Evolutionary conservation across 92 coral and sea anemone genomes (phyloP).

Genomic region (Actinernus sp.): DNA sequence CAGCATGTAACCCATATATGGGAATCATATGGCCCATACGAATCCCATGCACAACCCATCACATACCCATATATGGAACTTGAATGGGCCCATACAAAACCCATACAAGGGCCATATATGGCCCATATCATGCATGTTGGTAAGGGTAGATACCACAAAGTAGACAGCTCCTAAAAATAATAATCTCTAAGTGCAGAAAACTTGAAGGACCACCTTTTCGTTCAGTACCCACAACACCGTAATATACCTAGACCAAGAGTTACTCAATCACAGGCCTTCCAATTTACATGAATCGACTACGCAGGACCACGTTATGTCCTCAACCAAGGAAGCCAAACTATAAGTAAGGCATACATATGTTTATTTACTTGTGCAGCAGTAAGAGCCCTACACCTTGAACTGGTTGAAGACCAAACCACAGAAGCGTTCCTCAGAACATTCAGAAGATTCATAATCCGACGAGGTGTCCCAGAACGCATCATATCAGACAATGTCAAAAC

Average conservation of each 20-base stretch:
- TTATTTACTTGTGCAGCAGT: slow-evolving; percentile 48
- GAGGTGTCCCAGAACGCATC: slow-evolving; percentile 46
- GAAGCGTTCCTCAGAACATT: slow-evolving; percentile 41
- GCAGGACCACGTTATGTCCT: slow-evolving; percentile 55
- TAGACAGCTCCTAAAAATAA: slow-evolving; percentile 27
- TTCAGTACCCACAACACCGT: slow-evolving; percentile 36
- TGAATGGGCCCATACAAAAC: too few species aligned
- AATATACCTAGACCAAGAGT: slow-evolving; percentile 50
- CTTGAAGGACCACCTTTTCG: too few species aligned
- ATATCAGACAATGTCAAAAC: slow-evolving; percentile 58
- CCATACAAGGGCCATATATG: too few species aligned
- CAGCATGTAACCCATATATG: too few species aligned
- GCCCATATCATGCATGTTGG: too few species aligned
- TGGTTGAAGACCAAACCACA: slow-evolving; percentile 46
- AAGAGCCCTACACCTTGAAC: slow-evolving; percentile 53
- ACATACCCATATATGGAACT: too few species aligned
- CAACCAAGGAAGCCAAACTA: slow-evolving; percentile 12
- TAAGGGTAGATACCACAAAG: slow-evolving; percentile 70
- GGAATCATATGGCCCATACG: too few species aligned
- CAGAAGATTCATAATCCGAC: slow-evolving; percentile 31
- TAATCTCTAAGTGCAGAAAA: slow-evolving; percentile 29
- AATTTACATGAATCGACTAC: slow-evolving; percentile 54
- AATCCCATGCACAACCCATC: slow-evolving; percentile 38
- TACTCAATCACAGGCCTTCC: slow-evolving; percentile 38
- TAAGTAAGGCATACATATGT: slow-evolving; percentile 34